Evolutionary conservation across 2,113 vertebrate species (phyloP).

Genomic region (Gorsachius goisagi): DNA sequence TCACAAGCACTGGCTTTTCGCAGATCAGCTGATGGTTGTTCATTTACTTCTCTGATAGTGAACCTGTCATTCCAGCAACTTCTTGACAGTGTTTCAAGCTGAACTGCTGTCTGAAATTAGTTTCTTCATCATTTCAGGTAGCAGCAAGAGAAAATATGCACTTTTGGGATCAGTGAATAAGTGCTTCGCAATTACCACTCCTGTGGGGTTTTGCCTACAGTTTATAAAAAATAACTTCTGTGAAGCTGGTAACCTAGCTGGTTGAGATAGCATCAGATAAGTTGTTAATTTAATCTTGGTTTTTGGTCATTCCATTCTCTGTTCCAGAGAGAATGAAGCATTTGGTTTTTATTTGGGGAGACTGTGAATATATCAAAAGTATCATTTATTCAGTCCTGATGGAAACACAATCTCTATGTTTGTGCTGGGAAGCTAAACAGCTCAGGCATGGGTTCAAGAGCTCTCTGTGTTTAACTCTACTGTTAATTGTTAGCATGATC

Average conservation of each 20-base stretch:
- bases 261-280: neutral
- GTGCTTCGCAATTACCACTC: neutral
- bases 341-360: neutral
- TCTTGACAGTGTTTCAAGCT: neutral
- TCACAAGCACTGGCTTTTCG: neutral
- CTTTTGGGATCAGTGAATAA: neutral
- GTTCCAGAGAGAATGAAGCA: neutral
- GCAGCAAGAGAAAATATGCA: neutral
- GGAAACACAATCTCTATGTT: neutral
- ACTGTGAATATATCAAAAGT: neutral
- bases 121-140: neutral
- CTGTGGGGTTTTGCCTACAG: neutral
- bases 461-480: neutral
- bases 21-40: neutral
- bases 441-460: neutral
- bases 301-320: neutral
- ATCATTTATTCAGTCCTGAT: neutral
- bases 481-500: slow-evolving; percentile 10
- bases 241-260: neutral
- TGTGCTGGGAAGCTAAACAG: neutral
- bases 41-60: neutral
- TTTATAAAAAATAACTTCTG: neutral
- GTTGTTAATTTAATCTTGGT: neutral
- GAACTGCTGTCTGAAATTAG: neutral
- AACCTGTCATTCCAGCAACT: neutral